phyloP scores from a whole-genome alignment of 1,140 invertebrate species.

The Brachionus paranguensis region DNA sequence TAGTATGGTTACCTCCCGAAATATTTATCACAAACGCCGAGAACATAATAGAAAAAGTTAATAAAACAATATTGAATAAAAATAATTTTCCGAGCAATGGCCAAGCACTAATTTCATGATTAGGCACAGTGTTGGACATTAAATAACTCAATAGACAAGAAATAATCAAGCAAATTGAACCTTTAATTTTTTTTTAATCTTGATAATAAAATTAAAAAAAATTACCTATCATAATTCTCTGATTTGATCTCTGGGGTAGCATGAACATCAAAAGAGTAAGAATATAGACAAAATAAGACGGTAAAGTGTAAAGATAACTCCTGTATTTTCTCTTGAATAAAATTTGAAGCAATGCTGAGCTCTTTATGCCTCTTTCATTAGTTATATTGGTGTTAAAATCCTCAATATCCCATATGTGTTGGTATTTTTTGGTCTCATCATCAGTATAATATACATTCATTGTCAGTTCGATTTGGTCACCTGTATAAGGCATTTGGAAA shows the following conservation, averaged over 20 bases:
- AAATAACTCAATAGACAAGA: not conserved
- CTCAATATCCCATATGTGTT: slow-evolving; percentile 27
- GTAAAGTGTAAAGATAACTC: slow-evolving; percentile 4
- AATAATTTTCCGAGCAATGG: slow-evolving; percentile 4
- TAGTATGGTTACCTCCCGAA: not conserved
- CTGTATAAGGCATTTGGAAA: slow-evolving; percentile 29
- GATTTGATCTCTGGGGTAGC: slow-evolving; percentile 27
- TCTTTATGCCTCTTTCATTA: not conserved
- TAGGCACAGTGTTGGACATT: not conserved
- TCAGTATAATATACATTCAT: slow-evolving; percentile 8
- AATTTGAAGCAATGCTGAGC: not conserved
- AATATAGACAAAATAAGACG: slow-evolving; percentile 34
- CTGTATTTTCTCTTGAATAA: not conserved
- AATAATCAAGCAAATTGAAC: slow-evolving; percentile 24
- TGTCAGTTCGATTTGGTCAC: not conserved
- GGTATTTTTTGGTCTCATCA: not conserved
- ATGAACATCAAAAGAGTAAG: slow-evolving; percentile 36
- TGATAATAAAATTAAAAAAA: not conserved
- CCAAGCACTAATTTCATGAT: slow-evolving; percentile 30
- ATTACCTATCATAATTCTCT: slow-evolving; percentile 12
- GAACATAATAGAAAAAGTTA: not conserved
- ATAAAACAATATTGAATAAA: slow-evolving; percentile 23
- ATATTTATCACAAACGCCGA: slow-evolving; percentile 20
- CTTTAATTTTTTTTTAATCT: not conserved
- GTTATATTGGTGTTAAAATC: not conserved